Percentiles rank a stretch among this genome's conserved stretches.
These are phyloP conservation scores for Syngnathus scovelli DNA, from an alignment of 2,113 vertebrate genomes.

Conservation along the genomic window DNA sequence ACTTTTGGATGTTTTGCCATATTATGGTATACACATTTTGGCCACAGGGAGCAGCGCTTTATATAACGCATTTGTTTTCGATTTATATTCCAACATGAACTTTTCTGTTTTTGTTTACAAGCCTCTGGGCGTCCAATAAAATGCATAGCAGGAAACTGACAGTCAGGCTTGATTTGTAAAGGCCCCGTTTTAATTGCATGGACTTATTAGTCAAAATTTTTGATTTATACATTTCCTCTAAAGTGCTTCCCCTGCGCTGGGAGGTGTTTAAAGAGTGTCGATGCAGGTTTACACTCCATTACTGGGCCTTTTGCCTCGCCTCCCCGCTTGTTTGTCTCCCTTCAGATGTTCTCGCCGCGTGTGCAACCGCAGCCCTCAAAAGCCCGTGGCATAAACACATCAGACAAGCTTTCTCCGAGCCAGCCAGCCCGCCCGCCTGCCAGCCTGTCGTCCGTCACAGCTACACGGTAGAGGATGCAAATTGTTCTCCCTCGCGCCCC, in stretches of 20 bases:
- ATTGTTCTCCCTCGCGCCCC: conserved; percentile 24
- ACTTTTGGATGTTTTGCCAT: neutral
- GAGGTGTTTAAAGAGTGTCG: conserved; percentile 28
- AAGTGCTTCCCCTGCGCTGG: neutral
- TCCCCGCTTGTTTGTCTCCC: conserved; percentile 21
- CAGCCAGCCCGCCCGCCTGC: neutral
- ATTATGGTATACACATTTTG: too few species aligned
- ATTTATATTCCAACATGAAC: neutral
- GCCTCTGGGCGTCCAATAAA: neutral
- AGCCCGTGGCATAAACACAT: conserved; percentile 58
- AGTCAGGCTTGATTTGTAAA: neutral
- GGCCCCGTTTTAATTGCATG: neutral
- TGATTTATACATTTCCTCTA: neutral
- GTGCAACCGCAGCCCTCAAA: conserved; percentile 34
- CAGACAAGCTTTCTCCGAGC: conserved; percentile 47
- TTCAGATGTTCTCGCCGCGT: conserved; percentile 33
- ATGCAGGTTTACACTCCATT: conserved; percentile 41
- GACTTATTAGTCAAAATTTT: neutral
- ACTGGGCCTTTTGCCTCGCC: conserved; percentile 23
- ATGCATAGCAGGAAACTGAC: neutral
- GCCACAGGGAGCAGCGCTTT: too few species aligned
- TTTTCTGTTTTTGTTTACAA: neutral
- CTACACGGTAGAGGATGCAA: conserved; percentile 44
- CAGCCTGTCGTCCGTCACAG: conserved; percentile 20
- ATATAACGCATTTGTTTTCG: neutral